Percentiles rank a stretch among this genome's conserved stretches.
phyloP scores from a whole-genome alignment of 2,113 vertebrate genomes.

The Martes martes region DNA sequence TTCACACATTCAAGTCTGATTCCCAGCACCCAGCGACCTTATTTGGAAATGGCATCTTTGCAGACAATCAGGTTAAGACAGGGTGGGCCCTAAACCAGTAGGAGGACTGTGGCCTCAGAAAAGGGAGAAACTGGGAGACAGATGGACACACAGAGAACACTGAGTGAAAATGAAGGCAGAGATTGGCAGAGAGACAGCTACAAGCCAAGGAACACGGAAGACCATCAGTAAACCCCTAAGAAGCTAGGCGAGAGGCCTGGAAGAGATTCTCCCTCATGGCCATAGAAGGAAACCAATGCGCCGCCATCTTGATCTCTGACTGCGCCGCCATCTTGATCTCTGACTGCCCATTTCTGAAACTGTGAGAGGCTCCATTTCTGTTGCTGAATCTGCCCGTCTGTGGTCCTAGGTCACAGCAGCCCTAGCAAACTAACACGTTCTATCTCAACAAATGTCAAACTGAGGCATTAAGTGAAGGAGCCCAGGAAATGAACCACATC shows the following conservation, averaged over 20 bases:
- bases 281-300: neutral
- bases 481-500: neutral
- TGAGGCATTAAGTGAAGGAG: neutral
- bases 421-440: neutral
- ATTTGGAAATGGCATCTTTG: neutral
- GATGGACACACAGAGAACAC: neutral
- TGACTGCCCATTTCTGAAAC: neutral
- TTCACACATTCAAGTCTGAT: neutral
- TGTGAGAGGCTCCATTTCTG: neutral
- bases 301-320: neutral
- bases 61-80: neutral
- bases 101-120: neutral
- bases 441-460: neutral
- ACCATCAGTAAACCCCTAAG: neutral
- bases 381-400: neutral
- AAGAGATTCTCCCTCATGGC: neutral
- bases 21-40: neutral
- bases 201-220: neutral
- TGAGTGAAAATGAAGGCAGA: neutral
- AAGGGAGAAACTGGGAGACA: neutral
- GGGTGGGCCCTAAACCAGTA: neutral
- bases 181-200: no score
- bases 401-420: neutral
- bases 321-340: fast-evolving
- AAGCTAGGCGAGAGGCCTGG: neutral